Conservation (phyloP, 2,888 invertebrate genomes). For the Hirtodrosophila trivittata region DNA sequence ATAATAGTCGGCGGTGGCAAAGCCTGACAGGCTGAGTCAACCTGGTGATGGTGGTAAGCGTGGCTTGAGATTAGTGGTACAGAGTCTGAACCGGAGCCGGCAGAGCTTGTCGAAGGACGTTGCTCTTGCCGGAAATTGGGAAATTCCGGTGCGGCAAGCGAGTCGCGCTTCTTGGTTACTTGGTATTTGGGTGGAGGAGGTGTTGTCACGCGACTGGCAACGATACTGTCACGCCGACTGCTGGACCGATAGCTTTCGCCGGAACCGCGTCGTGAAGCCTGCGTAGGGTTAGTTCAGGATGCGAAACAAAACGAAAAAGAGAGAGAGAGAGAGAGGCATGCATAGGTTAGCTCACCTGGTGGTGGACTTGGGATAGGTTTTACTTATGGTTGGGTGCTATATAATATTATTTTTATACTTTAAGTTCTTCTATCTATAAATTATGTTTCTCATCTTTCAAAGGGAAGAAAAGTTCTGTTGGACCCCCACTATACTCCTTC, state of each 20-base stretch:
- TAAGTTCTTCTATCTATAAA: background rate
- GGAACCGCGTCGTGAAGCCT: slow-evolving; percentile 86
- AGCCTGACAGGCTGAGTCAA: slow-evolving; percentile 87
- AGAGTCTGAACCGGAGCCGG: slow-evolving; percentile 87
- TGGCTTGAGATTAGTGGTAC: slow-evolving; percentile 84
- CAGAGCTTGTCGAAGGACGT: slow-evolving; percentile 89
- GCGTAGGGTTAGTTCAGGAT: slow-evolving; percentile 12
- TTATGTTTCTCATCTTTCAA: no score
- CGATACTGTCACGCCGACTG: slow-evolving; percentile 88
- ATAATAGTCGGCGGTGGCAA: slow-evolving; percentile 91
- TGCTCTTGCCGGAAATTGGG: slow-evolving; percentile 86
- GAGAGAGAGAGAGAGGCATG: slow-evolving; percentile 31
- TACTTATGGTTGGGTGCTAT: background rate
- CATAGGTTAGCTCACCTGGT: slow-evolving; percentile 29
- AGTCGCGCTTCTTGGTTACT: slow-evolving; percentile 86
- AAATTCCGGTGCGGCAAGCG: slow-evolving; percentile 85
- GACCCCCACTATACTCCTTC: no score
- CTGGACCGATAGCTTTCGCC: slow-evolving; percentile 88
- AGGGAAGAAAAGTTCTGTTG: no score
- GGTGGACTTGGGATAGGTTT: slow-evolving; percentile 2
- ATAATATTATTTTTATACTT: no score
- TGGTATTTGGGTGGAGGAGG: slow-evolving; percentile 87
- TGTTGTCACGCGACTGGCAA: slow-evolving; percentile 83
- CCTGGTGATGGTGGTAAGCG: slow-evolving; percentile 86
- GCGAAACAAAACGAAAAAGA: background rate